Percentiles rank a stretch among this genome's conserved stretches.
Conservation (phyloP, 2,888 invertebrate genomes). For the Lithosia quadra region DNA sequence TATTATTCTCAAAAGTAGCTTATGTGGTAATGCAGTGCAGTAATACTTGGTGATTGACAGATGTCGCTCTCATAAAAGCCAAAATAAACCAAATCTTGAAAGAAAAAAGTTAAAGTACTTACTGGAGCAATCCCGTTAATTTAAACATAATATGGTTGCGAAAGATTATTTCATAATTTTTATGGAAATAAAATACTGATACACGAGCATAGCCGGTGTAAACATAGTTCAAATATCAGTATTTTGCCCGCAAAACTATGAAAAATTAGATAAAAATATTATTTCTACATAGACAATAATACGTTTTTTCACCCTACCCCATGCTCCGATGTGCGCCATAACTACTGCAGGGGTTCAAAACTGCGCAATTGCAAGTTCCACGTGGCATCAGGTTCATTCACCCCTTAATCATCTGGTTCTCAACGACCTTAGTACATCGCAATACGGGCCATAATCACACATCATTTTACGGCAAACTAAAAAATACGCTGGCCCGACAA, state of each 20-base stretch:
- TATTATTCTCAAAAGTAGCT: no score
- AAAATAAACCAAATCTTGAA: background rate
- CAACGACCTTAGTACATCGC: conserved; percentile 41
- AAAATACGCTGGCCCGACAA: conserved; percentile 22
- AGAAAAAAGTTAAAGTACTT: no score
- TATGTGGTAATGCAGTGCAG: no score
- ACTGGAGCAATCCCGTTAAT: no score
- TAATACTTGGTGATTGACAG: no score
- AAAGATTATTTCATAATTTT: no score
- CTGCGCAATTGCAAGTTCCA: conserved; percentile 82
- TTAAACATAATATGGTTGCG: no score
- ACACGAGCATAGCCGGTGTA: no score
- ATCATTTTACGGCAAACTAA: conserved; percentile 41
- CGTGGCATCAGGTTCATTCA: conserved; percentile 78
- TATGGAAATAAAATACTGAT: no score
- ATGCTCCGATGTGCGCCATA: conserved; percentile 68
- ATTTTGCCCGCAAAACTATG: background rate
- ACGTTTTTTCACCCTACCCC: conserved; percentile 57
- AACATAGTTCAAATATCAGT: no score
- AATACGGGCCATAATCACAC: conserved; percentile 43
- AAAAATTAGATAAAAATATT: background rate
- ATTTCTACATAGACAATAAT: conserved; percentile 10
- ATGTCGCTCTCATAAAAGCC: background rate
- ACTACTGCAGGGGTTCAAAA: conserved; percentile 81
- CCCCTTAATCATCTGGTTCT: conserved; percentile 51